phyloP scores from a whole-genome alignment of 2,797 vertebrate genomes.

The Syncerus caffer region DNA sequence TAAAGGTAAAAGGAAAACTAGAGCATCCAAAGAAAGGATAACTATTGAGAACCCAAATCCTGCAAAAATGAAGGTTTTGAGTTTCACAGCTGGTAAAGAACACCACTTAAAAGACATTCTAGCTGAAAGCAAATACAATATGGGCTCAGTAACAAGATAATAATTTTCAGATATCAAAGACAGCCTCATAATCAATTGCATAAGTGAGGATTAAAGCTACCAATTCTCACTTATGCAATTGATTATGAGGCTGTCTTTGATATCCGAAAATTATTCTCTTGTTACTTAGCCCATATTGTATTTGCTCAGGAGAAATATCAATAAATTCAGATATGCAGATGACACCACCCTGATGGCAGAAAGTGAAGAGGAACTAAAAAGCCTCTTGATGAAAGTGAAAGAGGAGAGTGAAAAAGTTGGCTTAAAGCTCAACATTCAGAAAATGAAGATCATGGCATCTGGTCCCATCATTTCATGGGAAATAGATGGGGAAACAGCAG shows the following conservation, averaged over 20 bases:
- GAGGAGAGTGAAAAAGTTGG: too few relatives aligned
- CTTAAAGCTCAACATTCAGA: too few relatives aligned
- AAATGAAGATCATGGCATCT: accelerated
- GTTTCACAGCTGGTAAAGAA: background rate
- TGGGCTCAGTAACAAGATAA: background rate
- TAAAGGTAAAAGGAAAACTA: background rate
- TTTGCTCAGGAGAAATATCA: background rate
- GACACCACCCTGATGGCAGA: too few relatives aligned
- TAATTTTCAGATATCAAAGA: background rate
- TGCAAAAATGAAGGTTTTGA: background rate
- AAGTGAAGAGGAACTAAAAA: too few relatives aligned
- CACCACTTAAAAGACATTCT: background rate
- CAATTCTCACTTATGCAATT: too few relatives aligned
- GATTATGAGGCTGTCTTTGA: background rate
- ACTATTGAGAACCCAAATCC: background rate
- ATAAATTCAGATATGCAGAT: too few relatives aligned
- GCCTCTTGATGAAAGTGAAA: too few relatives aligned
- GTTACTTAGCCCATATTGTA: background rate
- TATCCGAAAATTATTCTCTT: background rate
- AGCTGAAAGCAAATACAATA: background rate
- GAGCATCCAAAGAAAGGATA: background rate
- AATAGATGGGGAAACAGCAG: too few relatives aligned
- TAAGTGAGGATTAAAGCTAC: too few relatives aligned
- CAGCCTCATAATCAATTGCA: background rate
- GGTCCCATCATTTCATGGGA: too few relatives aligned